These are phyloP conservation scores for Misgurnus mizolepis DNA, from an alignment of 2,113 vertebrate species.

Conservation along the genomic window DNA sequence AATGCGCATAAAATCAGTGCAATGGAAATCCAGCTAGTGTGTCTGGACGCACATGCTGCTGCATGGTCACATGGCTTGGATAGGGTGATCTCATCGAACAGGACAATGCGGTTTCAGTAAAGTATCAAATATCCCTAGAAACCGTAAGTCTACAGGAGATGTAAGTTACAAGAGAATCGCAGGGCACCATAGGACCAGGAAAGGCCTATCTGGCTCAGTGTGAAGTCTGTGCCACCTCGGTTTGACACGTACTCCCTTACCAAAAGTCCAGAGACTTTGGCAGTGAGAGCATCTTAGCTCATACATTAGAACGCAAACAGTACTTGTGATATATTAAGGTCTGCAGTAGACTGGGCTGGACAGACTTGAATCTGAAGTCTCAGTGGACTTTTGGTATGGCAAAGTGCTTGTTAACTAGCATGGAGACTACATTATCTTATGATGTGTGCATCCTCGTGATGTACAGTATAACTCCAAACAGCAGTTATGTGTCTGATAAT, in stretches of 20 bases:
- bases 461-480: constrained; percentile 12
- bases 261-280: not conserved
- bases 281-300: constrained; percentile 12
- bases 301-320: not conserved
- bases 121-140: not conserved
- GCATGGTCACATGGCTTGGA: too few species aligned
- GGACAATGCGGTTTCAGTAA: not conserved
- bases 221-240: not conserved
- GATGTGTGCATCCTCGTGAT: not conserved
- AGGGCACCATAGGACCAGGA: not conserved
- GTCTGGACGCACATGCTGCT: not conserved
- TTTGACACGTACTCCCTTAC: not conserved
- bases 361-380: not conserved
- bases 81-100: not conserved
- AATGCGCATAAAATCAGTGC: too few species aligned
- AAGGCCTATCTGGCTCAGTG: not conserved
- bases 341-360: not conserved
- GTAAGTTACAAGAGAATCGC: not conserved
- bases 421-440: not conserved
- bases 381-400: constrained; percentile 13
- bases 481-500: not conserved
- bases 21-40: too few species aligned
- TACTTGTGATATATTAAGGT: not conserved
- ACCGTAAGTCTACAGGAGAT: not conserved
- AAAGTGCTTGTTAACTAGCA: not conserved